Evolutionary conservation across 2,113 vertebrate species (phyloP).

Genomic region (Macroglossus sobrinus): DNA sequence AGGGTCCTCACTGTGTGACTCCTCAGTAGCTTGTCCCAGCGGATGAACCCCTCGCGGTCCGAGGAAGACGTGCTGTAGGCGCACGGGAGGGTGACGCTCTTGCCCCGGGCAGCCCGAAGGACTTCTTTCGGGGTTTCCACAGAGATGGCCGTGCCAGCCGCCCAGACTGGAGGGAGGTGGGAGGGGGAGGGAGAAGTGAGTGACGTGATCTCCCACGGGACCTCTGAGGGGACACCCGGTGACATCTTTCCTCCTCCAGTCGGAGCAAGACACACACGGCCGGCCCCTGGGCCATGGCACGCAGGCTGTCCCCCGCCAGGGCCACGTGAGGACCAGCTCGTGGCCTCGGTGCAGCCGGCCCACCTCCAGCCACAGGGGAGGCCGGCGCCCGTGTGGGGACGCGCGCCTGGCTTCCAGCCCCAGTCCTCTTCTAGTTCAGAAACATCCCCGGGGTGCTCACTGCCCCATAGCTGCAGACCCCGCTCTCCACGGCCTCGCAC

Average conservation of each 20-base stretch:
- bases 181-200: conserved; percentile 1
- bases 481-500: accelerated
- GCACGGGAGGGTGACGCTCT: conserved; percentile 80
- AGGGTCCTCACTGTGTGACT: conserved; percentile 50
- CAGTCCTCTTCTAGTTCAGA: neutral
- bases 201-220: accelerated
- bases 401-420: neutral
- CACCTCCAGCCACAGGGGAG: neutral
- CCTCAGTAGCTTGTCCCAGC: conserved; percentile 64
- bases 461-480: accelerated
- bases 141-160: conserved; percentile 70
- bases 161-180: conserved; percentile 79
- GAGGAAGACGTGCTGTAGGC: conserved; percentile 62
- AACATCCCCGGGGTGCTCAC: accelerated
- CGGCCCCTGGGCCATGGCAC: accelerated
- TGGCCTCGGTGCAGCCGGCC: accelerated
- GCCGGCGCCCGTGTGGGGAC: too few relatives aligned
- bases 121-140: conserved; percentile 78
- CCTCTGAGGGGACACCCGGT: neutral
- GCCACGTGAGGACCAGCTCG: accelerated
- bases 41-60: accelerated
- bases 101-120: conserved; percentile 81
- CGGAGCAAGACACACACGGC: accelerated
- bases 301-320: neutral
- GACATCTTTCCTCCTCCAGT: neutral